Percentiles rank a stretch among this genome's conserved stretches.
Conservation (phyloP, 2,888 invertebrate genomes). For the Acanthoscelides obtectus region DNA sequence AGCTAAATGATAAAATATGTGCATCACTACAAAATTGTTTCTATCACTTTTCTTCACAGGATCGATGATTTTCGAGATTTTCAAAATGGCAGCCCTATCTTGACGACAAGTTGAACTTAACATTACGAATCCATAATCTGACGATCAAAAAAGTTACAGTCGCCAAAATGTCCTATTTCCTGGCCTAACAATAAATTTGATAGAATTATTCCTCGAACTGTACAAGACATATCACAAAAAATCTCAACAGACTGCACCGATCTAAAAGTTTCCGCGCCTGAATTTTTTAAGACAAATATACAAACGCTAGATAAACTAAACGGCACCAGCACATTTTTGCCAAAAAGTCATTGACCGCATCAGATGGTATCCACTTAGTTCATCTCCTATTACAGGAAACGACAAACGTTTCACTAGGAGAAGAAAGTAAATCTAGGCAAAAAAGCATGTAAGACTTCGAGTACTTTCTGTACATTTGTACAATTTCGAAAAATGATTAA, state of each 20-base stretch:
- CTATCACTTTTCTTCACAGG: no score
- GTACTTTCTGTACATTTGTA: not conserved
- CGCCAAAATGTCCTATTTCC: no score
- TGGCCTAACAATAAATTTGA: no score
- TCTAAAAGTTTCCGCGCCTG: not conserved
- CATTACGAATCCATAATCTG: no score
- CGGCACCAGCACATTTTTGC: not conserved
- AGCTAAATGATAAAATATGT: no score
- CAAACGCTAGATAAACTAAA: not conserved
- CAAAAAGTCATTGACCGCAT: not conserved
- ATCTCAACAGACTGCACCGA: not conserved
- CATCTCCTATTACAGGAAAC: not conserved
- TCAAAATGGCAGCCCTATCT: no score
- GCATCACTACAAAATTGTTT: no score
- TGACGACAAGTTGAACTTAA: no score
- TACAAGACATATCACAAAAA: not conserved
- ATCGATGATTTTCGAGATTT: no score
- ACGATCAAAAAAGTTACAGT: no score
- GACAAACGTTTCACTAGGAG: not conserved
- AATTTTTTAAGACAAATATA: not conserved
- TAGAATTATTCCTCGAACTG: no score
- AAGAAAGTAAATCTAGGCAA: not conserved
- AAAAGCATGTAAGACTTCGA: not conserved
- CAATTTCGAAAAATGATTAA: not conserved
- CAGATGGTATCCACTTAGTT: not conserved